Evolutionary conservation across 2,113 vertebrate species (phyloP).

Genomic region (Coturnix japonica): DNA sequence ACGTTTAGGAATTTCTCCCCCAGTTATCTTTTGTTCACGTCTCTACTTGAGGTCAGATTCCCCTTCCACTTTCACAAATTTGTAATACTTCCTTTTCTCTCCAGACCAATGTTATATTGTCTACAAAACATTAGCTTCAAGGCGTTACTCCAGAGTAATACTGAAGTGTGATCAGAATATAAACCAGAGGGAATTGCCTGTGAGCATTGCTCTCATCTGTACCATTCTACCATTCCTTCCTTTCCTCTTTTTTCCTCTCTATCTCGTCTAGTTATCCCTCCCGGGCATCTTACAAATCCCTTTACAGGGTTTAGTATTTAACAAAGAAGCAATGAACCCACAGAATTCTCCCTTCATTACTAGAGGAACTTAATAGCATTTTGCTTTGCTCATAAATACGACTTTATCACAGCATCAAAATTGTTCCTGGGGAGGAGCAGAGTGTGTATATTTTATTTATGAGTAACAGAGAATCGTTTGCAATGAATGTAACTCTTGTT

Average conservation of each 20-base stretch:
- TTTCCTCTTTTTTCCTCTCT: neutral
- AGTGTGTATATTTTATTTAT: neutral
- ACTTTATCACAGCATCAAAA: neutral
- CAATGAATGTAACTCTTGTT: neutral
- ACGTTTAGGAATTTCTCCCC: neutral
- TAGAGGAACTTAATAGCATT: neutral
- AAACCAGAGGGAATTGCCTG: slow-evolving; percentile 13
- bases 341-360: slow-evolving; percentile 16
- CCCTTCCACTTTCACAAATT: neutral
- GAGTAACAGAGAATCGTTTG: neutral
- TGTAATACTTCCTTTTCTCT: slow-evolving; percentile 11
- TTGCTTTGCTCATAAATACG: neutral
- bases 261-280: neutral
- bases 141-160: slow-evolving; percentile 42
- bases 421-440: neutral
- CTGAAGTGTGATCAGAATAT: neutral
- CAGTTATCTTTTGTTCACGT: neutral
- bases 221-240: neutral
- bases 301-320: slow-evolving; percentile 30
- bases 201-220: neutral
- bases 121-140: slow-evolving; percentile 32
- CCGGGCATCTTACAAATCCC: slow-evolving; percentile 32
- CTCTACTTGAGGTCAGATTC: slow-evolving; percentile 12
- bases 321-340: slow-evolving; percentile 24
- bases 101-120: slow-evolving; percentile 18